Conservation (phyloP, 2,113 vertebrate genomes). For the Willisornis vidua region DNA sequence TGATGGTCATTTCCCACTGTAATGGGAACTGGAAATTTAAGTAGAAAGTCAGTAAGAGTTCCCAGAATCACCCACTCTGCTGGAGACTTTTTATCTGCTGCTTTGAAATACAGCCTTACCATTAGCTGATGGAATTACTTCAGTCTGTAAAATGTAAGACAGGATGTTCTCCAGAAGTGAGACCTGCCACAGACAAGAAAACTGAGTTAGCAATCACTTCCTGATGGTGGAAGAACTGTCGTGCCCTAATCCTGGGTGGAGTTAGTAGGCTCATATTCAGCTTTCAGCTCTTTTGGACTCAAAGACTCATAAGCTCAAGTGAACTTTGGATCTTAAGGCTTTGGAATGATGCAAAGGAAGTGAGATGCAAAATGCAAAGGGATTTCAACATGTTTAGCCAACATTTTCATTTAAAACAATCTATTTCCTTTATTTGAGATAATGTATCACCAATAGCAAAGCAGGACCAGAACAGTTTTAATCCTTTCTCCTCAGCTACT, state of each 20-base stretch:
- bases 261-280: background rate
- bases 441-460: background rate
- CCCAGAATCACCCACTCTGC: background rate
- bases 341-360: background rate
- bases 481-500: background rate
- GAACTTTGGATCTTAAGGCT: background rate
- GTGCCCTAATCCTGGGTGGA: background rate
- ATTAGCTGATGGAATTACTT: slow-evolving; percentile 73
- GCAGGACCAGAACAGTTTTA: background rate
- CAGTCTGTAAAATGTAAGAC: slow-evolving; percentile 75
- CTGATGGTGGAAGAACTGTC: background rate
- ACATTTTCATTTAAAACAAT: background rate
- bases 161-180: slow-evolving; percentile 73
- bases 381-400: background rate
- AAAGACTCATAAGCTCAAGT: background rate
- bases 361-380: background rate
- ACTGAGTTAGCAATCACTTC: background rate
- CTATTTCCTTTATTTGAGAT: background rate
- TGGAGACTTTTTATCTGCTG: background rate
- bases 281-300: background rate
- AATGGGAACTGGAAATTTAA: background rate
- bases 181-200: slow-evolving; percentile 52
- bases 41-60: background rate
- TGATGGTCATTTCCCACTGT: background rate
- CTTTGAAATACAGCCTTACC: slow-evolving; percentile 58